Conservation (phyloP, 2,113 vertebrate genomes). For the Mohoua ochrocephala region DNA sequence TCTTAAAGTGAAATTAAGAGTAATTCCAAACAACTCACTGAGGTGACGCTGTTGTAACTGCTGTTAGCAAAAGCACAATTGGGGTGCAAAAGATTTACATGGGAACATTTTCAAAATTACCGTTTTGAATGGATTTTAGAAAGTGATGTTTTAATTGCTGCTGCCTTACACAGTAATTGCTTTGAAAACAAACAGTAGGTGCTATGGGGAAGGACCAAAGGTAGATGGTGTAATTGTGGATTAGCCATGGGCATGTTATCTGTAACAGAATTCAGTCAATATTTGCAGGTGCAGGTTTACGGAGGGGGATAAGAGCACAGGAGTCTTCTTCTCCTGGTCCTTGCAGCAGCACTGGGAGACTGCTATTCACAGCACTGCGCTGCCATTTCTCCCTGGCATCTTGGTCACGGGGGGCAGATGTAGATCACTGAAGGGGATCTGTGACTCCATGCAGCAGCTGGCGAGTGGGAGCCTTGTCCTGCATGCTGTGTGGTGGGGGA, state of each 20-base stretch:
- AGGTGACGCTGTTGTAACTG: not conserved
- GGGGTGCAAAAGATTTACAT: not conserved
- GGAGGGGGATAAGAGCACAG: not conserved
- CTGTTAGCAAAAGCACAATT: not conserved
- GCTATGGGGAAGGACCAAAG: not conserved
- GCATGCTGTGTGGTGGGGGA: not conserved
- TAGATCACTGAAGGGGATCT: not conserved
- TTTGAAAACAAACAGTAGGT: not conserved
- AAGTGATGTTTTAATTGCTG: not conserved
- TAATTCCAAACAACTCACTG: not conserved
- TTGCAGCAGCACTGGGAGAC: not conserved
- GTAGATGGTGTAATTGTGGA: too few species aligned
- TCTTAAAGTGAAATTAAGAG: not conserved
- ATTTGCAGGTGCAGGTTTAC: not conserved
- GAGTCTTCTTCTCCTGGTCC: not conserved
- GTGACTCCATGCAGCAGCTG: not conserved
- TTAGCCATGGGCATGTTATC: not conserved
- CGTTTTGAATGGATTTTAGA: not conserved
- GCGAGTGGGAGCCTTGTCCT: not conserved
- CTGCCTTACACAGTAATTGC: not conserved
- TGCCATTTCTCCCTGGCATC: not conserved
- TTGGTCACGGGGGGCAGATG: not conserved
- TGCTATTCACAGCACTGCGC: not conserved
- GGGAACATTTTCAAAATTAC: not conserved
- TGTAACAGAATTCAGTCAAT: not conserved